Evolutionary conservation across 2,888 invertebrate genomes (phyloP).

Genomic region (Fragum whitleyi): DNA sequence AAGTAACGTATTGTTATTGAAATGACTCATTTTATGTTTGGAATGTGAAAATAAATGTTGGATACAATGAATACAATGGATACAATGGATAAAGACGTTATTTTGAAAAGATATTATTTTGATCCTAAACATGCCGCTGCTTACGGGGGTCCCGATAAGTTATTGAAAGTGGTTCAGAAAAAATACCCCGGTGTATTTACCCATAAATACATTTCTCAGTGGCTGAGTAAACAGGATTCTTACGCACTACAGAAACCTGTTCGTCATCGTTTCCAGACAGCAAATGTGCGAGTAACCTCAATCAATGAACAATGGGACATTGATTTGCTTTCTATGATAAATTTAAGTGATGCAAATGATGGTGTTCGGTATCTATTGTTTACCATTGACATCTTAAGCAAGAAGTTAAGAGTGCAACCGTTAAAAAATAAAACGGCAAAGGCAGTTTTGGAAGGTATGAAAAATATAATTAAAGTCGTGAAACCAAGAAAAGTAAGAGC

Average conservation of each 20-base stretch:
- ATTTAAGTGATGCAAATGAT: constrained; percentile 43
- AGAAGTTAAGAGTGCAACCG: constrained; percentile 48
- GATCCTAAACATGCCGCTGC: constrained; percentile 36
- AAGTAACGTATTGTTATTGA: too few species aligned
- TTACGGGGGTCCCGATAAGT: constrained; percentile 41
- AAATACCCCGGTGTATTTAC: constrained; percentile 50
- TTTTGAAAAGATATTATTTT: constrained; percentile 49
- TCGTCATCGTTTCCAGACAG: constrained; percentile 43
- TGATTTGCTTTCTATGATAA: constrained; percentile 40
- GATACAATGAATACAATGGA: neutral
- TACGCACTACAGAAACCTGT: constrained; percentile 48
- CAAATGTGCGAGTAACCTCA: constrained; percentile 46
- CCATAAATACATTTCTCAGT: constrained; percentile 33
- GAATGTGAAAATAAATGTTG: too few species aligned
- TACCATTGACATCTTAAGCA: constrained; percentile 47
- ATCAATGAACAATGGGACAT: constrained; percentile 51
- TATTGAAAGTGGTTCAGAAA: constrained; percentile 43
- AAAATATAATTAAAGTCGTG: constrained; percentile 28
- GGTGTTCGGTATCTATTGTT: constrained; percentile 50
- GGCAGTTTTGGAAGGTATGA: constrained; percentile 34
- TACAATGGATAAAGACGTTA: constrained; percentile 34
- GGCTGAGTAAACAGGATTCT: constrained; percentile 49
- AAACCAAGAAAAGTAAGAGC: constrained; percentile 32
- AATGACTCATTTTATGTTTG: too few species aligned
- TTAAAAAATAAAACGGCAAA: constrained; percentile 44